These are phyloP conservation scores for Diarsia brunnea DNA, from an alignment of 2,888 invertebrate genomes.

Conservation along the genomic window DNA sequence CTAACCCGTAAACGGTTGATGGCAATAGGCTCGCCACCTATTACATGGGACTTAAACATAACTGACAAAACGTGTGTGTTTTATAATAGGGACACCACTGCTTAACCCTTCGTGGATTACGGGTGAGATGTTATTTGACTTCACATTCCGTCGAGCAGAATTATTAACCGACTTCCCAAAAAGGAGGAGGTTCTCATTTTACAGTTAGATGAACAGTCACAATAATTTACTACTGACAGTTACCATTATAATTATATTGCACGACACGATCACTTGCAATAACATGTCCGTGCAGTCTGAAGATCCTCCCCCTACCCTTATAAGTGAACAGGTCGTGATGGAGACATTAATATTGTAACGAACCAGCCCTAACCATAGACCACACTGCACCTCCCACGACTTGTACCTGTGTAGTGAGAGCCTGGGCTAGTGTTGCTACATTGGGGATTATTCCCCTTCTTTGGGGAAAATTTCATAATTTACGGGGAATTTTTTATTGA, in stretches of 20 bases:
- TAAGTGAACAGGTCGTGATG: conserved; percentile 34
- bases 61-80: no score
- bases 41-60: no score
- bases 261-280: conserved; percentile 7
- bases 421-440: background rate
- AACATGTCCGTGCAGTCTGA: background rate
- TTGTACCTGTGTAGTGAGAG: conserved; percentile 10
- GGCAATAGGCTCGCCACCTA: no score
- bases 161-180: no score
- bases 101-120: no score
- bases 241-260: background rate
- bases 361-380: conserved; percentile 32
- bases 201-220: background rate
- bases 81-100: no score
- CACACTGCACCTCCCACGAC: conserved; percentile 47
- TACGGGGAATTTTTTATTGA: no score
- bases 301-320: conserved; percentile 8
- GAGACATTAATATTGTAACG: conserved; percentile 37
- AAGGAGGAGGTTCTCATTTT: no score
- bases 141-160: background rate
- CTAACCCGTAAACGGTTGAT: no score
- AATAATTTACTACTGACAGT: background rate
- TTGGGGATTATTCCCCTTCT: background rate
- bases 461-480: background rate
- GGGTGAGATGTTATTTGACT: no score